Base-by-base conservation (phyloP, 2,797 vertebrate species). In the Sebastes steindachneri region DNA sequence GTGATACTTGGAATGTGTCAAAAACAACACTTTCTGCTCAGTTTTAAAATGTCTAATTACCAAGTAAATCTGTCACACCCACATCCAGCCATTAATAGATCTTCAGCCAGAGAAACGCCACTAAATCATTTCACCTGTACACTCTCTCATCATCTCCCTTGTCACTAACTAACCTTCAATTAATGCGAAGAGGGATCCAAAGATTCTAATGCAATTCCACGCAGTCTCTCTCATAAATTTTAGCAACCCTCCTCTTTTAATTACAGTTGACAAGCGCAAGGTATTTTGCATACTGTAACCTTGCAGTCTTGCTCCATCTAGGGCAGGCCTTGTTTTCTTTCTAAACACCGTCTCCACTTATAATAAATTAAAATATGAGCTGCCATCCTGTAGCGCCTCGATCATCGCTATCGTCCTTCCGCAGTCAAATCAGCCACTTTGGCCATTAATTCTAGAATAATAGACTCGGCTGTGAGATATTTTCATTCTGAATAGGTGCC, bases 251-350 rank as follows among this genome's bases (percentile, higher is more conserved):
- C 72, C 57, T 80, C 70, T 64, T 86, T 79, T 88, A 86, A 88
- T 86, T 82, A 77, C 54, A 70, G 64, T 77, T 83, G 89, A 90
- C 89, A 86, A 77, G 83, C 37, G 74, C 66, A n/a, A 68, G 26
- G 35, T 51, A 84, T 90, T 90, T 86, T 88, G 84, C 86, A 87
- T 87, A 83, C 9, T 28, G 29, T 83, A 82, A 89, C 88, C 88
- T 92, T 88, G 86, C 55, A 55, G 77, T 45, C 26, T 29, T 1
- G 26, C 75, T 78, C 79, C 57, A 78, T 84, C 59, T 68, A 41
- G 65, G 60, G 25, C 68, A 57, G 21, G 9, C 73, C 66, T 86
- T 85, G 63, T 88, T 85, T 85, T 71, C 51, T 14, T 67, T 69
- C 48, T 41, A 63, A 80, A 71, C 25, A 31, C 41, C 6, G 19